Percentiles rank a stretch among this genome's conserved stretches.
These are phyloP conservation scores for Tauraco hartlaubi DNA, from an alignment of 2,797 vertebrate species.

Conservation along the genomic window DNA sequence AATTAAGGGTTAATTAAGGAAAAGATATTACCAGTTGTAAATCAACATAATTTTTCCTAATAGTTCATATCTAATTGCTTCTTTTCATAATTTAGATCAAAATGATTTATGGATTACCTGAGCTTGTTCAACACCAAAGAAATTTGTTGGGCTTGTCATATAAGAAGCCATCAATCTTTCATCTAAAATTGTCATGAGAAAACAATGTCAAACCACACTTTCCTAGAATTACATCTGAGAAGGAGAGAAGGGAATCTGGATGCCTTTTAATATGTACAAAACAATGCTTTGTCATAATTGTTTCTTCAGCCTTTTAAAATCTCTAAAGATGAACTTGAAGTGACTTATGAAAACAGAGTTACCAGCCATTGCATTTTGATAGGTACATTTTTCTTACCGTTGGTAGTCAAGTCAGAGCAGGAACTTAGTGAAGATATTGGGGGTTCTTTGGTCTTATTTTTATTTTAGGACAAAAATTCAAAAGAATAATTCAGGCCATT, in stretches of 20 bases:
- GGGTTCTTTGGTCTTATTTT: not conserved
- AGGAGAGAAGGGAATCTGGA: not conserved
- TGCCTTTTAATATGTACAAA: not conserved
- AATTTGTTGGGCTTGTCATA: not conserved
- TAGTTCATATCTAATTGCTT: not conserved
- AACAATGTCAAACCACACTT: not conserved
- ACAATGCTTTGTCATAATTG: not conserved
- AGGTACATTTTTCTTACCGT: not conserved
- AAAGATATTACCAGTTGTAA: not conserved
- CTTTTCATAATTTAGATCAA: not conserved
- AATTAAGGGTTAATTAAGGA: not conserved
- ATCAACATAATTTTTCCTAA: not conserved
- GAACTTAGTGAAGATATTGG: not conserved
- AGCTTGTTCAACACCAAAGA: not conserved
- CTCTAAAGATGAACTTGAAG: not conserved
- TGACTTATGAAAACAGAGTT: not conserved
- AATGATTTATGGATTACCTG: not conserved
- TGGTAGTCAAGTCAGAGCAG: not conserved
- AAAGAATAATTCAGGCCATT: not conserved
- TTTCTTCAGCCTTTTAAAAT: not conserved
- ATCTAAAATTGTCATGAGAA: not conserved
- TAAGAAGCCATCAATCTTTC: not conserved
- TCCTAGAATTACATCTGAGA: not conserved
- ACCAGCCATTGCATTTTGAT: not conserved
- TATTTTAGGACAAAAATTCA: not conserved